Conservation (phyloP, 2,797 vertebrate genomes). For the Craterocephalus amniculus region DNA sequence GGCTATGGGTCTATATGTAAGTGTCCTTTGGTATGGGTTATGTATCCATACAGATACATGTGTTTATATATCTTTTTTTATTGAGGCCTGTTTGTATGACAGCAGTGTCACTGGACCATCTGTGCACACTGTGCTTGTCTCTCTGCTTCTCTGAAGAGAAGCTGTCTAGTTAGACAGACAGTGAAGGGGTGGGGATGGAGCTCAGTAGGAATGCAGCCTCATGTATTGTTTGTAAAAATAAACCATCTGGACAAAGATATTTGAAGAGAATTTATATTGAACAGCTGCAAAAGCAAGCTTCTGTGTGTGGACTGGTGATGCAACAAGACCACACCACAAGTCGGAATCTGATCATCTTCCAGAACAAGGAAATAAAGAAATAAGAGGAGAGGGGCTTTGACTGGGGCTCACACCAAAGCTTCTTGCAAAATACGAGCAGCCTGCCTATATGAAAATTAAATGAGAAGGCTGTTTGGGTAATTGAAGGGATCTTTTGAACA, state of each 20-base stretch:
- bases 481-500: slow-evolving; percentile 19
- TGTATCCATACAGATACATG: slow-evolving; percentile 80
- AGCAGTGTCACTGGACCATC: slow-evolving; percentile 88
- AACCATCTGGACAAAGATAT: slow-evolving; percentile 94
- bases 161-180: slow-evolving; percentile 79
- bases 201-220: slow-evolving; percentile 88
- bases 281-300: slow-evolving; percentile 99
- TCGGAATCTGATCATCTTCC: slow-evolving; percentile 64
- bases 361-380: slow-evolving; percentile 52
- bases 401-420: slow-evolving; percentile 16
- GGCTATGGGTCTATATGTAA: slow-evolving; percentile 16
- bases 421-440: slow-evolving; percentile 27
- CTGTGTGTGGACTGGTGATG: slow-evolving; percentile 83
- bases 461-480: slow-evolving; percentile 24
- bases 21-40: slow-evolving; percentile 64
- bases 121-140: slow-evolving; percentile 83
- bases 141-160: slow-evolving; percentile 72
- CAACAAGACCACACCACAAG: slow-evolving; percentile 88
- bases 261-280: slow-evolving; percentile 95
- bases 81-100: slow-evolving; percentile 83
- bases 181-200: slow-evolving; percentile 73
- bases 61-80: slow-evolving; percentile 82
- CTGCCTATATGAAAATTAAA: slow-evolving; percentile 27
- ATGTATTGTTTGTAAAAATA: slow-evolving; percentile 99
- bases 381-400: slow-evolving; percentile 38